phyloP scores from a whole-genome alignment of 53 echinoderm and acorn worm genomes.

The Zoroaster sp. region DNA sequence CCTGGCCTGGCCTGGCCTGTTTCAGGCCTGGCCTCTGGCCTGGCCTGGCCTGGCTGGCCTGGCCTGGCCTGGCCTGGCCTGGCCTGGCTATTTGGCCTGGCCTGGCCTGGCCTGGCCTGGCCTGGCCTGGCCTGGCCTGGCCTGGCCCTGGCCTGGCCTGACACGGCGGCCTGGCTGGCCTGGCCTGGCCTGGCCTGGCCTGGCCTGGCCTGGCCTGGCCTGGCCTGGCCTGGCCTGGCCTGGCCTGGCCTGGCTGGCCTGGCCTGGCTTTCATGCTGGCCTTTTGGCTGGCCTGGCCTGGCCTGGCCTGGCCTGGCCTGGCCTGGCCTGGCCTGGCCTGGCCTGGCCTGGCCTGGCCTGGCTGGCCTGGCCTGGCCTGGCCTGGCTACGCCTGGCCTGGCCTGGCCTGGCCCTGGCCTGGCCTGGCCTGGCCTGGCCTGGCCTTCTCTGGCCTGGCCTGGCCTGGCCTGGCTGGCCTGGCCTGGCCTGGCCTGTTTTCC shows the following conservation, averaged over 20 bases:
- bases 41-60: not conserved
- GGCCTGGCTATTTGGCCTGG: not conserved
- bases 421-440: slow-evolving; percentile 14
- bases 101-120: not conserved
- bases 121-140: not conserved
- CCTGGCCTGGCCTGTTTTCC: slow-evolving; percentile 14
- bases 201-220: not conserved
- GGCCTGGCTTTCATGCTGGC: not conserved
- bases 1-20: slow-evolving; percentile 9
- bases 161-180: not conserved
- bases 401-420: slow-evolving; percentile 13
- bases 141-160: not conserved
- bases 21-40: not conserved
- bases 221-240: not conserved
- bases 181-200: not conserved
- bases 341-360: slow-evolving; percentile 14
- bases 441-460: not conserved
- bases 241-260: not conserved
- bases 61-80: not conserved
- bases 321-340: slow-evolving; percentile 10
- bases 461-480: not conserved
- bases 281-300: not conserved
- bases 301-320: slow-evolving; percentile 14
- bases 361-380: slow-evolving; percentile 14
- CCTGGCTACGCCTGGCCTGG: not conserved